Evolutionary conservation across 2,113 vertebrate genomes (phyloP), one percentile per base, ranked within the genome.

Genomic region (Todiramphus chloris): DNA sequence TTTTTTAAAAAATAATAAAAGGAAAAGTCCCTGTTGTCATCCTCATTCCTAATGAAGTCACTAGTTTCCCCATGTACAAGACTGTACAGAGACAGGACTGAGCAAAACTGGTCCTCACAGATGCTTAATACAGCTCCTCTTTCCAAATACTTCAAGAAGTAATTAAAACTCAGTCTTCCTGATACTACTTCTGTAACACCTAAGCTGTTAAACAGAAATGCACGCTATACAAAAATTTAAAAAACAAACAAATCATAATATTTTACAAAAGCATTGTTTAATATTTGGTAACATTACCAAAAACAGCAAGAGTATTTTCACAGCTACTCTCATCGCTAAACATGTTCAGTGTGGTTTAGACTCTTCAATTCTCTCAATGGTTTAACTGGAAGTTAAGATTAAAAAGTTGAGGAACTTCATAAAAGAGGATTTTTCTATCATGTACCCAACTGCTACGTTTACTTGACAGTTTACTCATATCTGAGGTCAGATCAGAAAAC

Each of bases 381-480:
- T 83, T 91, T 94, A 96, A 93, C 78, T 95, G 79, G 85, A 96
- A 93, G 81, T 91, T 96, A 93, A 94, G 94, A 95, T 89, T 90
- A 83, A 87, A 81, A 86, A 92, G 43, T 55, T 87, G 91, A 93
- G 64, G 64, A 95, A 72, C 60, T 91, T 95, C 35, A 90, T 64
- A 83, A 75, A 67, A 41, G 31, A 86, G 28, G 39, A 81, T 70
- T 80, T 76, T 69, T 93, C 82, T 60, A 63, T 69, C 44, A 77
- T 17, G 35, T 94, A 83, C 50, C 28, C 67, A 62, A 67, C n/a
- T 37, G 20, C 5, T 56, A 53, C 48, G 23, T 64, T 87, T 92
- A 90, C 33, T 69, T 46, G 43, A 78, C 27, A 70, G 35, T 70
- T 83, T 68, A 78, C 27, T 80, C 19, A 16, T 70, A 73, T n/a